Evolutionary conservation across 1,140 invertebrate genomes (phyloP).

Genomic region (Bathynomus jamesi): DNA sequence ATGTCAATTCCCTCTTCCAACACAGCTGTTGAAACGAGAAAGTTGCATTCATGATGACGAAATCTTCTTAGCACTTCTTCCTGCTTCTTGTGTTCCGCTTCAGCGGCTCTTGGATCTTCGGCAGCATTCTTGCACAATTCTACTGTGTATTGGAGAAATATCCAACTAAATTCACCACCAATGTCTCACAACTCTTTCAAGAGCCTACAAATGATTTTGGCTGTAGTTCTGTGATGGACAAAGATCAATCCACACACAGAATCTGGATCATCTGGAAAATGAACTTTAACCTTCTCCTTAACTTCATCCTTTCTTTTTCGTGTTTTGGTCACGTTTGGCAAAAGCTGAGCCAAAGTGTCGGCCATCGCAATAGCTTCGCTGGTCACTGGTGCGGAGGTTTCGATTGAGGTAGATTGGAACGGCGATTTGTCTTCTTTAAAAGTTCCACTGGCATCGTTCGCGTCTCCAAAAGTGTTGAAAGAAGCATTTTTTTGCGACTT

Average conservation of each 20-base stretch:
- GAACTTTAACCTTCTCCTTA: slow-evolving; percentile 29
- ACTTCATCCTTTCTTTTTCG: slow-evolving; percentile 38
- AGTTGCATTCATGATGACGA: slow-evolving; percentile 87
- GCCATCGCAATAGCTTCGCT: too few relatives aligned
- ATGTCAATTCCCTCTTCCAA: slow-evolving; percentile 82
- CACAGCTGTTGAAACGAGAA: slow-evolving; percentile 74
- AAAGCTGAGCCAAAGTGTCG: too few relatives aligned
- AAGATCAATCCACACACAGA: slow-evolving; percentile 70
- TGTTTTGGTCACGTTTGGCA: too few relatives aligned
- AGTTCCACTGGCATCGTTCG: not conserved
- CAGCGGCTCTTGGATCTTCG: slow-evolving; percentile 22
- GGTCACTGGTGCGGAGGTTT: too few relatives aligned
- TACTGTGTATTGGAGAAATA: slow-evolving; percentile 35
- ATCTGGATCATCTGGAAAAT: slow-evolving; percentile 34
- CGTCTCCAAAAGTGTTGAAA: not conserved
- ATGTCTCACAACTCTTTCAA: slow-evolving; percentile 44
- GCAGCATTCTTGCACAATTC: slow-evolving; percentile 18
- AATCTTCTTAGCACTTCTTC: slow-evolving; percentile 51
- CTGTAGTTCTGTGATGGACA: slow-evolving; percentile 64
- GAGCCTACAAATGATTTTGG: slow-evolving; percentile 66
- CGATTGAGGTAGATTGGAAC: too few relatives aligned
- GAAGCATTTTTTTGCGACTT: too few relatives aligned
- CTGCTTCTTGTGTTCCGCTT: slow-evolving; percentile 34
- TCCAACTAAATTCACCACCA: slow-evolving; percentile 32
- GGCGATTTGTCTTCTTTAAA: too few relatives aligned